These are phyloP conservation scores for Buphagus erythrorhynchus DNA, from an alignment of 2,797 vertebrate genomes.

Conservation along the genomic window DNA sequence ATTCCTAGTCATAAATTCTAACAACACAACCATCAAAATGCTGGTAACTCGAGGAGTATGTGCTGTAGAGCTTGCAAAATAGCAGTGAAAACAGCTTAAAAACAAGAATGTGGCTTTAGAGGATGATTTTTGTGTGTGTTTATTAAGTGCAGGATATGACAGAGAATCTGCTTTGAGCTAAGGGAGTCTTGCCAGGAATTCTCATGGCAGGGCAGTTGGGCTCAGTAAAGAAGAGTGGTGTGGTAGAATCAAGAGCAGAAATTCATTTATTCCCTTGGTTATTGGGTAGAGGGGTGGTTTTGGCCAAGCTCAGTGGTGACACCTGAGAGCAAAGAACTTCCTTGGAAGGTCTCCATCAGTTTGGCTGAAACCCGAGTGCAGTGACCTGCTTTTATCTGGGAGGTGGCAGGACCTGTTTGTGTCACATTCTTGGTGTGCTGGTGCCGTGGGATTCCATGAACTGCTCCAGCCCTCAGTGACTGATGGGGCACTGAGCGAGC, in stretches of 20 bases:
- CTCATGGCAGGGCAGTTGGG: not conserved
- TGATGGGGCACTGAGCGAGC: not conserved
- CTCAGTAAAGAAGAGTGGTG: not conserved
- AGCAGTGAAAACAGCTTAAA: not conserved
- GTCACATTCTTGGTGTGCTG: not conserved
- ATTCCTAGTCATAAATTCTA: not conserved
- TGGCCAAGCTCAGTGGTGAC: rapidly evolving
- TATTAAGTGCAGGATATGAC: not conserved
- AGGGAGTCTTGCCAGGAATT: not conserved
- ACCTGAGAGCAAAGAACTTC: not conserved
- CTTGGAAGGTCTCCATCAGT: not conserved
- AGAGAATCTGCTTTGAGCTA: not conserved
- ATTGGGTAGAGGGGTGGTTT: not conserved
- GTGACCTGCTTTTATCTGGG: not conserved
- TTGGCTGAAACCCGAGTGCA: not conserved
- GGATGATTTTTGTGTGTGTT: not conserved
- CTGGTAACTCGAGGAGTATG: not conserved
- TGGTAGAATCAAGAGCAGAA: not conserved
- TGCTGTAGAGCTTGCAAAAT: not conserved
- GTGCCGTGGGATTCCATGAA: not conserved
- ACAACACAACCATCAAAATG: not conserved
- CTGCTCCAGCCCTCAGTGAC: not conserved
- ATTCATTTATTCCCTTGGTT: not conserved
- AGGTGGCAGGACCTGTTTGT: not conserved
- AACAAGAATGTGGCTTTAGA: not conserved